phyloP scores from a whole-genome alignment of 2,888 invertebrate genomes.

The Adineta ricciae region DNA sequence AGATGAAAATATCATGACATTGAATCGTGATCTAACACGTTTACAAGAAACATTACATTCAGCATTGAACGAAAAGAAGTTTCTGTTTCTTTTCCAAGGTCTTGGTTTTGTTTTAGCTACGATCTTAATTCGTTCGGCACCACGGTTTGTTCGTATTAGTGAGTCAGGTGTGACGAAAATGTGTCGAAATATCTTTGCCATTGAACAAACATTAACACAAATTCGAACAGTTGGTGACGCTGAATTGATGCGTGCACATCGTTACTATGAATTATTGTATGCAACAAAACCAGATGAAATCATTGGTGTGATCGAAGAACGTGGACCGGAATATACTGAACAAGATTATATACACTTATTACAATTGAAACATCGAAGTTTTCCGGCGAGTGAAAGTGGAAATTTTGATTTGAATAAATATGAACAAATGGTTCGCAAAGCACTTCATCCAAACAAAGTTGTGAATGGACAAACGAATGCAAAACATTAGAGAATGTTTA shows the following conservation, averaged over 20 bases:
- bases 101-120: conserved; percentile 31
- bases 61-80: conserved; percentile 25
- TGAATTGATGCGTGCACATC: conserved; percentile 32
- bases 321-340: conserved; percentile 26
- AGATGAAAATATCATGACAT: conserved; percentile 27
- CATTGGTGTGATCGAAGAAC: conserved; percentile 25
- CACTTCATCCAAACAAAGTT: not conserved
- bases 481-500: not conserved
- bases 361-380: conserved; percentile 28
- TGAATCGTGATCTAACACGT: conserved; percentile 31
- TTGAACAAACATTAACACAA: conserved; percentile 31
- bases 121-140: conserved; percentile 27
- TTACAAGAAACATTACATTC: conserved; percentile 31
- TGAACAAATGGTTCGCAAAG: not conserved
- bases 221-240: conserved; percentile 30
- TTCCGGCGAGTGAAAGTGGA: conserved; percentile 27
- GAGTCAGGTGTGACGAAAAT: conserved; percentile 30
- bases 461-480: not conserved
- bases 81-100: conserved; percentile 30
- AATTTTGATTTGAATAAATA: conserved; percentile 2
- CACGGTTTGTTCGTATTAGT: conserved; percentile 29
- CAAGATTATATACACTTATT: conserved; percentile 29
- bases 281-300: conserved; percentile 32
- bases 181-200: conserved; percentile 34
- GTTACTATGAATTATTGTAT: conserved; percentile 32